Conservation (phyloP, 2,113 vertebrate species). For the Raja brachyura region DNA sequence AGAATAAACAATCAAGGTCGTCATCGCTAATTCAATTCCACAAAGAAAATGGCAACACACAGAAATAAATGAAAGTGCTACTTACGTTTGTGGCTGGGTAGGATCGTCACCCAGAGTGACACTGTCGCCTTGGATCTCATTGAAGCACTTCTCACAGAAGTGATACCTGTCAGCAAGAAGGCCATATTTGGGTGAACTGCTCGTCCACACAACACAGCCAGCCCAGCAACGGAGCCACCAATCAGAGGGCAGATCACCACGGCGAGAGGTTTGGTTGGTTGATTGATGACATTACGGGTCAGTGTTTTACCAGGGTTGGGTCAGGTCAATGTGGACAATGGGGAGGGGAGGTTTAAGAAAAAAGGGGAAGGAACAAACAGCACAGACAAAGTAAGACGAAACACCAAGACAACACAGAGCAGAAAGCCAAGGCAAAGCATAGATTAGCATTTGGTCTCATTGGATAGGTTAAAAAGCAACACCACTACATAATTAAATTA, state of each 20-base stretch:
- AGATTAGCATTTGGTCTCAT: constrained; percentile 41
- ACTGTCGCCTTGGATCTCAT: constrained; percentile 97
- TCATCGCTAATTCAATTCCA: not conserved
- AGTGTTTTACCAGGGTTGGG: constrained; percentile 35
- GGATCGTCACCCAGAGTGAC: constrained; percentile 97
- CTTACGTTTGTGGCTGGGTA: constrained; percentile 96
- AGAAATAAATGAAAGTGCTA: constrained; percentile 41
- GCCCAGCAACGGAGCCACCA: constrained; percentile 71
- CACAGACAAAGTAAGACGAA: constrained; percentile 67
- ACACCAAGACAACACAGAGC: constrained; percentile 53
- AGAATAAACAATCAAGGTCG: not conserved
- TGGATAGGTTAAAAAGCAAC: constrained; percentile 38
- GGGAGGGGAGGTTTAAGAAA: constrained; percentile 65
- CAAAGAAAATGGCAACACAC: not conserved
- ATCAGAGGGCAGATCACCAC: constrained; percentile 72
- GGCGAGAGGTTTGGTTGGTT: constrained; percentile 60
- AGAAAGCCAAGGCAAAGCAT: constrained; percentile 43
- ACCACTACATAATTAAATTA: constrained; percentile 37
- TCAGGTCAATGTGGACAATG: constrained; percentile 66
- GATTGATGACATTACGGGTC: constrained; percentile 55
- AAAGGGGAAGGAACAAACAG: constrained; percentile 63
- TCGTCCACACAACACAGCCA: constrained; percentile 75
- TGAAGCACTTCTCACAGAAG: constrained; percentile 99
- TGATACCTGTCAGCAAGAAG: constrained; percentile 95
- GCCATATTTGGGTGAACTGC: constrained; percentile 82